phyloP scores from a whole-genome alignment of 2,113 vertebrate species.

The Epinephelus lanceolatus region DNA sequence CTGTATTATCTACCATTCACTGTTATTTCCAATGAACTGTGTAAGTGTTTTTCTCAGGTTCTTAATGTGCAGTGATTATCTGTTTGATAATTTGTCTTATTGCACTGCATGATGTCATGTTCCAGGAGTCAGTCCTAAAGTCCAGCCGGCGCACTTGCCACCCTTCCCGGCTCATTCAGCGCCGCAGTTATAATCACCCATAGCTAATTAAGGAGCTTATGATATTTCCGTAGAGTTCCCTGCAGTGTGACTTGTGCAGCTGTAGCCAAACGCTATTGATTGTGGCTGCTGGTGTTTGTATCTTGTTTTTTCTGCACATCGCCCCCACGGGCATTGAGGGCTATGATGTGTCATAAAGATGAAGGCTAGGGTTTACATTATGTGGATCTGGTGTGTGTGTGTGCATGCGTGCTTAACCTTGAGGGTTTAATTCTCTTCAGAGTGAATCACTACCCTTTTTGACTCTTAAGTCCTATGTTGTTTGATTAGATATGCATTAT shows the following conservation, averaged over 20 bases:
- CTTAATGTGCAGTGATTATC: slow-evolving; percentile 11
- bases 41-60: neutral
- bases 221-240: slow-evolving; percentile 39
- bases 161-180: slow-evolving; percentile 25
- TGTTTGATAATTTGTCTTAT: slow-evolving; percentile 22
- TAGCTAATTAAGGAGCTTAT: slow-evolving; percentile 62
- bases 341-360: slow-evolving; percentile 46
- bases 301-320: slow-evolving; percentile 23
- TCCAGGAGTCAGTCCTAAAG: slow-evolving; percentile 3
- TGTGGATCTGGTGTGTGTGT: slow-evolving; percentile 9
- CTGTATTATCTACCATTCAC: slow-evolving; percentile 1
- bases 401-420: slow-evolving; percentile 17
- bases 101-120: neutral
- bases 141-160: slow-evolving; percentile 41
- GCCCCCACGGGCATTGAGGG: slow-evolving; percentile 9
- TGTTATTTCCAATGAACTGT: neutral
- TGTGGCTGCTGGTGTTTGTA: slow-evolving; percentile 33
- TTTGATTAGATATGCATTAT: neutral
- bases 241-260: slow-evolving; percentile 48
- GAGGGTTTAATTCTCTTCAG: slow-evolving; percentile 39
- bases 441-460: slow-evolving; percentile 25
- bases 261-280: slow-evolving; percentile 52
- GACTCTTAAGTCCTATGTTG: slow-evolving; percentile 17
- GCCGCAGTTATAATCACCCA: slow-evolving; percentile 56
- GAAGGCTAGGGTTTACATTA: slow-evolving; percentile 25